phyloP scores from a whole-genome alignment of 2,797 vertebrate species.

The Eurystomus glaucurus region DNA sequence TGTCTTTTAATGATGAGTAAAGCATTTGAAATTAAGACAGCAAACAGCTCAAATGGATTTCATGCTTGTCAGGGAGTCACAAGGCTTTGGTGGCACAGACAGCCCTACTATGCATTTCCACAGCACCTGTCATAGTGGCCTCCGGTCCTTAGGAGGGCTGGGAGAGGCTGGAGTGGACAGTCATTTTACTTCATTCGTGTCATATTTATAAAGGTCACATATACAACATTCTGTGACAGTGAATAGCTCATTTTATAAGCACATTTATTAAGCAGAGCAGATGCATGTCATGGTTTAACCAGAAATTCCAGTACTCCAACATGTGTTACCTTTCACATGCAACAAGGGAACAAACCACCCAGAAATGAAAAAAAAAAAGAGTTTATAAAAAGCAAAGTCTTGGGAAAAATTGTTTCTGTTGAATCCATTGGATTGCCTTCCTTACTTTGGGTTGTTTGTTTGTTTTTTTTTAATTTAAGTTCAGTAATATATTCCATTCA shows the following conservation, averaged over 20 bases:
- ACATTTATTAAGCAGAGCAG: not conserved
- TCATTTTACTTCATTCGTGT: not conserved
- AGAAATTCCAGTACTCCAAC: conserved; percentile 16
- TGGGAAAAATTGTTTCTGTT: not conserved
- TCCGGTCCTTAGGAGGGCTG: not conserved
- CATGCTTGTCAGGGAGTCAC: not conserved
- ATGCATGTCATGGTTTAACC: not conserved
- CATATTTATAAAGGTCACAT: conserved; percentile 11
- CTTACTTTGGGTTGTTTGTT: not conserved
- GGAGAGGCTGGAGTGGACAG: not conserved
- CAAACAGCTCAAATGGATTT: not conserved
- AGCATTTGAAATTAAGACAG: not conserved
- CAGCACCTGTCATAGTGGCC: not conserved
- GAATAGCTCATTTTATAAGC: conserved; percentile 7
- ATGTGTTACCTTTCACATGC: conserved; percentile 1
- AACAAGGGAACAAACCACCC: not conserved
- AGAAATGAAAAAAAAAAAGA: not conserved
- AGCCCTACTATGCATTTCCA: not conserved
- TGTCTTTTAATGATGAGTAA: not conserved
- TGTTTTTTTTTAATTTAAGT: not conserved
- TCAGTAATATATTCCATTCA: not conserved
- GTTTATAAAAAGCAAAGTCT: not conserved
- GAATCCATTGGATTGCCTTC: not conserved
- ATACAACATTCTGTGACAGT: conserved; percentile 19
- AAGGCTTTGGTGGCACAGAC: not conserved